Evolutionary conservation across 2,888 invertebrate genomes (phyloP).

Genomic region (Prosapia bicincta): DNA sequence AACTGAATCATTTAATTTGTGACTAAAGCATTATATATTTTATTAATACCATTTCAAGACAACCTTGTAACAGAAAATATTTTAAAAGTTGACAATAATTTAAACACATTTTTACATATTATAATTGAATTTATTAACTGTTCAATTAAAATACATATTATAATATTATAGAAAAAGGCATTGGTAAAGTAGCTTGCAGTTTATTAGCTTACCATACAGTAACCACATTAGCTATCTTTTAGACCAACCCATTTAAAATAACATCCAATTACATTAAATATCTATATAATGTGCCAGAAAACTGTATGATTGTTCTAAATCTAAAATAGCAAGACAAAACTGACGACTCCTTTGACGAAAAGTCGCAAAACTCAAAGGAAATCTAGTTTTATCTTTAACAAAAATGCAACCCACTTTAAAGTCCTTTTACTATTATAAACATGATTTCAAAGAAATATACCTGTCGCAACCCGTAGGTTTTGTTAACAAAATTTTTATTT

Average conservation of each 20-base stretch:
- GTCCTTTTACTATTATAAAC: constrained; percentile 23
- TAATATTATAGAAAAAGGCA: constrained; percentile 26
- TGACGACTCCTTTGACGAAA: neutral
- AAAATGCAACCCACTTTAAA: constrained; percentile 26
- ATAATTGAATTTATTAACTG: neutral
- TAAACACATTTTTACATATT: neutral
- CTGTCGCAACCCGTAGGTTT: constrained; percentile 13
- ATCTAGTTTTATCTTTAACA: neutral
- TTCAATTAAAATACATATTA: neutral
- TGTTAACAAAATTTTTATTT: neutral
- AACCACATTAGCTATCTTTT: neutral
- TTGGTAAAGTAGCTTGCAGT: constrained; percentile 26
- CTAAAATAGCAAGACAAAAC: neutral
- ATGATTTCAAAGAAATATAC: constrained; percentile 22
- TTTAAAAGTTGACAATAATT: too few relatives aligned
- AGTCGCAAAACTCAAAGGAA: neutral
- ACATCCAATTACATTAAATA: neutral
- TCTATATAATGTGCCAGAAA: neutral
- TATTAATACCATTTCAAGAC: too few relatives aligned
- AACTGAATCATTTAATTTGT: too few relatives aligned
- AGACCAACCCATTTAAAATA: neutral
- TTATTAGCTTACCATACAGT: neutral
- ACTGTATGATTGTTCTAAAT: constrained; percentile 1
- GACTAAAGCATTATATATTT: too few relatives aligned
- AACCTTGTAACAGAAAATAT: too few relatives aligned